Base-by-base conservation (phyloP, 2,888 invertebrate species). In the Lepeophtheirus nordmannii region DNA sequence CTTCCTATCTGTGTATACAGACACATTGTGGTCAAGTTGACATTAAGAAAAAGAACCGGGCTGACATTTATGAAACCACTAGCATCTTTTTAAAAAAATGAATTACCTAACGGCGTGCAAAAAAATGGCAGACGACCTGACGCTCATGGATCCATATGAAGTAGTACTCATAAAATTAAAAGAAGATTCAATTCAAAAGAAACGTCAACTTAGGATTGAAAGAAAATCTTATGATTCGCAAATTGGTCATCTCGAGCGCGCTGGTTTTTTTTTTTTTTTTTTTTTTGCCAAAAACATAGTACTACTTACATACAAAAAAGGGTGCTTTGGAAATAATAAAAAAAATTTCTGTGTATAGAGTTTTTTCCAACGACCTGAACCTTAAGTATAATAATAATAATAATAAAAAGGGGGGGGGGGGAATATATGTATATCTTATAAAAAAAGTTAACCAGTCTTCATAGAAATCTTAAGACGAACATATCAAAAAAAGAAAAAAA, bases 191-290 rank as follows among this genome's bases (percentile, higher is more conserved):
- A 30, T 30, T 2, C 30, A 30, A 30, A 30, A 30, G 53, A 46
- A 46, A 46, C 14, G 17, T 46, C 53, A 14, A 46, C 53, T 46
- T 46, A 46, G 30, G 30, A 30, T 30, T 30, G 30, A 30, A 30
- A 30, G 30, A 30, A 30, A 30, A 2, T 30, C 30, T 7, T 17
- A 46, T 46, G 17, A 14, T 5, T 46, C 8, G 53, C 53, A 17
- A 46, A 46, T n/a, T 46, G 53, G 53, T 46, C 53, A 46, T 46
- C 53, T 46, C 53, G 53, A 46, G 53, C 53, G 53, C 53, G 53
- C 53, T 14, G 30, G 30, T 30, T 30, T 30, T 30, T 30, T 30
- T 30, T 30, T 30, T 30, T 30, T 30, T 30, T 30, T 30, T 30
- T 30, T 30, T 30, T 30, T 30, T 30, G 30, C 30, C 30, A 30